These are phyloP conservation scores for Melieria crassipennis DNA, from an alignment of 2,888 invertebrate genomes.

Conservation along the genomic window DNA sequence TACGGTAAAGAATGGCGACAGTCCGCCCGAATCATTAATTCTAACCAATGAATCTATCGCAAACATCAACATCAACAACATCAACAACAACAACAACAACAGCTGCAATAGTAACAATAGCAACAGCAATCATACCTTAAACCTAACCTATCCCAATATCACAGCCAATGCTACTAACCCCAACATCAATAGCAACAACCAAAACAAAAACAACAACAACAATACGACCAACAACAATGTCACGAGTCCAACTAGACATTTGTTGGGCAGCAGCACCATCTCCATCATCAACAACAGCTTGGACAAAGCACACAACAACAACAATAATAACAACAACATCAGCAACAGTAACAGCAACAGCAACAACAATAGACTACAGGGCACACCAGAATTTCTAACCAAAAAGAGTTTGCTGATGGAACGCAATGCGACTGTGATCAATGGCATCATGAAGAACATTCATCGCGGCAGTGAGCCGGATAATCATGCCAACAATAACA, in stretches of 20 bases:
- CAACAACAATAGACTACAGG: slow-evolving; percentile 46
- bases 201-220: slow-evolving; percentile 41
- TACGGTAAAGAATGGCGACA: slow-evolving; percentile 62
- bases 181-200: slow-evolving; percentile 37
- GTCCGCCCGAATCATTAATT: slow-evolving; percentile 61
- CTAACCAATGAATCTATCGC: slow-evolving; percentile 46
- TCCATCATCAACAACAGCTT: slow-evolving; percentile 59
- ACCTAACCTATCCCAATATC: slow-evolving; percentile 24
- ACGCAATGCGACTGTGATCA: slow-evolving; percentile 62
- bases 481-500: slow-evolving; percentile 45
- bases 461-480: slow-evolving; percentile 44
- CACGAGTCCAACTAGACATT: slow-evolving; percentile 56
- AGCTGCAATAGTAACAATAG: slow-evolving; percentile 25
- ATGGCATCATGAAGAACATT: slow-evolving; percentile 63
- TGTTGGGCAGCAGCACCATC: slow-evolving; percentile 57
- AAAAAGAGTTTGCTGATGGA: slow-evolving; percentile 62
- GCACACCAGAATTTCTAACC: slow-evolving; percentile 58
- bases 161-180: slow-evolving; percentile 47
- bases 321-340: slow-evolving; percentile 40
- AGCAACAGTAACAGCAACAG: slow-evolving; percentile 42
- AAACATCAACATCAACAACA: slow-evolving; percentile 40
- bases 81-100: slow-evolving; percentile 40
- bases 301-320: slow-evolving; percentile 50
- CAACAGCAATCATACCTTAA: slow-evolving; percentile 34
- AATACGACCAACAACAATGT: slow-evolving; percentile 52